Conservation (phyloP, 2,797 vertebrate species). For the Lacerta viridis region DNA sequence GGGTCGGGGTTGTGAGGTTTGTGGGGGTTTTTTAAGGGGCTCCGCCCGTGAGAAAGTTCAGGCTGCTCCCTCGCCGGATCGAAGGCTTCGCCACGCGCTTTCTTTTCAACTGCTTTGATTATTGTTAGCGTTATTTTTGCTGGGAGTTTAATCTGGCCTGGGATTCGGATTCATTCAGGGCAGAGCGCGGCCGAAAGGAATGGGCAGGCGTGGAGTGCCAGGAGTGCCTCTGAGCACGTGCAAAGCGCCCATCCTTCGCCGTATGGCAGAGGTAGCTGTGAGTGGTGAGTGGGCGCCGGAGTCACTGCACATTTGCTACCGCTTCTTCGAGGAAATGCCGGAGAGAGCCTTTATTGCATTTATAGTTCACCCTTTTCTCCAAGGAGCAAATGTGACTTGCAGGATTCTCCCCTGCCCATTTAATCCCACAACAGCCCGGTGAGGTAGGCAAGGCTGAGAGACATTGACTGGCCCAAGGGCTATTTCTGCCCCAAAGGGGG, state of each 20-base stretch:
- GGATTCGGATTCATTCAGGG: neutral
- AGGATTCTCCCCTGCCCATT: too few relatives aligned
- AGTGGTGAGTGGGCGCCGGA: neutral
- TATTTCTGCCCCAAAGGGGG: too few relatives aligned
- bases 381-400: too few relatives aligned
- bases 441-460: too few relatives aligned
- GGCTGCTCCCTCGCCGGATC: neutral
- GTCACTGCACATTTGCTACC: neutral
- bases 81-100: neutral
- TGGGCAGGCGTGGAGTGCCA: neutral
- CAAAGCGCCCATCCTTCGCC: neutral
- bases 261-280: neutral
- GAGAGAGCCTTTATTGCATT: too few relatives aligned
- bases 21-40: too few relatives aligned
- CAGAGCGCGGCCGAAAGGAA: neutral
- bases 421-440: too few relatives aligned
- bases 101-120: too few relatives aligned
- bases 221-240: neutral
- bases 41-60: neutral
- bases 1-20: too few relatives aligned
- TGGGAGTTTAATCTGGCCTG: neutral
- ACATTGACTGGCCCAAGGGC: too few relatives aligned
- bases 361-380: too few relatives aligned
- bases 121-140: too few relatives aligned
- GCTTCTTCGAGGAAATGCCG: neutral